Base-by-base conservation (phyloP, 2,797 vertebrate genomes). In the Champsocephalus esox region DNA sequence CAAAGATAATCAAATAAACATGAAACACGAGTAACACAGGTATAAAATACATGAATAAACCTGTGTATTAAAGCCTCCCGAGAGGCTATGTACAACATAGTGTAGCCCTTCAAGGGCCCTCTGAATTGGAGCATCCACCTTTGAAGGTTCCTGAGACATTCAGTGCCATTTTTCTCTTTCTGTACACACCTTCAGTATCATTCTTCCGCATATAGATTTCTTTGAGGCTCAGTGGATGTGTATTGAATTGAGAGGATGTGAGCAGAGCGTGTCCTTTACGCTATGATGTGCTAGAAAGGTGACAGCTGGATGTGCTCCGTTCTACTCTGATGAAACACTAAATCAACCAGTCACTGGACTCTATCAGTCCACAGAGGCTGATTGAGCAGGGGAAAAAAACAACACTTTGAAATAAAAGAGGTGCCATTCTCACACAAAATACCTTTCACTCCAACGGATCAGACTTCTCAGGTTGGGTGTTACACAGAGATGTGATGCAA, bases 261-360 rank as follows among this genome's bases (percentile, higher is more conserved):
- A 75, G 41, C 59, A 17, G 55, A 80, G 78, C 24, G 4, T 67
- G 55, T 71, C 55, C 54, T 61, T 81, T 59, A 81, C 61, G 58
- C 69, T 48, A 50, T 0, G 12, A 32, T 73, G 58, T 75, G 64
- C 62, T 82, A 14, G n/a, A 86, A 76, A 80, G 61, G 63, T 55
- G 75, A 65, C 68, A 65, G 72, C 55, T 77, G 79, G 74, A 67
- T 66, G 66, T 43, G 7, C 54, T 51, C 44, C 5, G 12, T 73
- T 81, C 51, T 32, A 16, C 21, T 68, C 45, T 70, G 59, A 76
- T 49, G 48, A 73, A 41, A 16, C 60, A 70, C 11, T 63, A 52
- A 10, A 75, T 85, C 66, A 82, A 46, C 7, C 43, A 62, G 62
- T 52, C 28, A 5, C 44, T 72, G 41, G 66, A 58, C 66, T 74